phyloP scores from a whole-genome alignment of 2,113 vertebrate species.

The Fregata magnificens region DNA sequence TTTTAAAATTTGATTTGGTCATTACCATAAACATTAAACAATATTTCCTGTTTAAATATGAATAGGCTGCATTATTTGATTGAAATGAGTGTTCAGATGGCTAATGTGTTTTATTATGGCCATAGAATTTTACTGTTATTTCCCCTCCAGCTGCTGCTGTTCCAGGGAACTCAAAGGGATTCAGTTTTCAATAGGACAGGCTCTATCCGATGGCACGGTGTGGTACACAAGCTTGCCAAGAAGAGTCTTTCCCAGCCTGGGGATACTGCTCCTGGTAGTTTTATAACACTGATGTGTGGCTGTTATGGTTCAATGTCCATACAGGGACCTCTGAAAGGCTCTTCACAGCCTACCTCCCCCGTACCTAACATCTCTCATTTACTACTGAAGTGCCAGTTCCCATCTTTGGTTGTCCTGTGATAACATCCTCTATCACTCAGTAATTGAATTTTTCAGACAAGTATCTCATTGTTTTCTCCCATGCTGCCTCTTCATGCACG shows the following conservation, averaged over 20 bases:
- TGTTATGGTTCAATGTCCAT: conserved; percentile 45
- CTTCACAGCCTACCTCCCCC: not conserved
- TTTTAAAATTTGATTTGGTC: conserved; percentile 78
- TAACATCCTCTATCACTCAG: not conserved
- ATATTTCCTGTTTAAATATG: conserved; percentile 80
- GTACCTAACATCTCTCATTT: conserved; percentile 17
- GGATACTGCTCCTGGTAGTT: conserved; percentile 30
- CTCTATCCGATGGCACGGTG: not conserved
- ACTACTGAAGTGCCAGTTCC: not conserved
- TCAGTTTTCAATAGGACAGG: conserved; percentile 23
- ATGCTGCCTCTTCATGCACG: not conserved
- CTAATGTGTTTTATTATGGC: conserved; percentile 73
- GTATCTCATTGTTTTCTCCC: not conserved
- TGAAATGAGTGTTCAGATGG: conserved; percentile 73
- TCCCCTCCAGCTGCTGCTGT: conserved; percentile 70
- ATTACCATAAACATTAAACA: conserved; percentile 78
- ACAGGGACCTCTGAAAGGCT: conserved; percentile 42
- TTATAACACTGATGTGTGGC: conserved; percentile 5
- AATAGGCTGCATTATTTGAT: conserved; percentile 71
- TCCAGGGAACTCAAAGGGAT: conserved; percentile 27
- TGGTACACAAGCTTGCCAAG: conserved; percentile 15
- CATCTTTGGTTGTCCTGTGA: conserved; percentile 5
- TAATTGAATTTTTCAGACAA: conserved; percentile 43
- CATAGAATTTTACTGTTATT: conserved; percentile 75
- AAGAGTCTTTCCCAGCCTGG: conserved; percentile 4